Conservation (phyloP, 2,113 vertebrate genomes). For the Tetrax tetrax region DNA sequence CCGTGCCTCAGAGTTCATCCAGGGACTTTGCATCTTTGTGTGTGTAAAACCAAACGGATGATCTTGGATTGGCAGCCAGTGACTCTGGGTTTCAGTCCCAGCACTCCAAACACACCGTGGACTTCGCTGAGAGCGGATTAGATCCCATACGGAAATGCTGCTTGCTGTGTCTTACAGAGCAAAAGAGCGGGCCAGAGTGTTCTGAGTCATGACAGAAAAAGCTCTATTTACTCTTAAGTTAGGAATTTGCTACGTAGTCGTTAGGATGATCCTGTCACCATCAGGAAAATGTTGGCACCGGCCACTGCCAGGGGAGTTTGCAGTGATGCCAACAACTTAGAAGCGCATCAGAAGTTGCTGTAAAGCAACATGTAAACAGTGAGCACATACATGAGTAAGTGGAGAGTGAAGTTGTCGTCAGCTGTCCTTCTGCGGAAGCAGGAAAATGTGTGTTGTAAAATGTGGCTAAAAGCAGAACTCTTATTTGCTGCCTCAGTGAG, state of each 20-base stretch:
- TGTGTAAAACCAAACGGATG: background rate
- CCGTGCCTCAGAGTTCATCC: background rate
- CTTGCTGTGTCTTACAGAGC: background rate
- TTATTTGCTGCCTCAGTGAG: background rate
- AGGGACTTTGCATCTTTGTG: background rate
- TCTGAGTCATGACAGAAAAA: background rate
- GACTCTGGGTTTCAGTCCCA: background rate
- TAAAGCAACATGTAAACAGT: background rate
- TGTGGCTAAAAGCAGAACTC: background rate
- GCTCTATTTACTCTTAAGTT: background rate
- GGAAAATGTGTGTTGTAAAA: background rate
- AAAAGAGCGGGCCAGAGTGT: background rate
- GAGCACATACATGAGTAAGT: background rate
- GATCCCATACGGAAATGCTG: background rate
- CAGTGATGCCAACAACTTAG: background rate
- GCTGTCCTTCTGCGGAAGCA: background rate
- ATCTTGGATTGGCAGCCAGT: background rate
- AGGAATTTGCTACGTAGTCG: background rate
- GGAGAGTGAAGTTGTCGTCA: slow-evolving; percentile 23
- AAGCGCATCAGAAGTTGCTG: slow-evolving; percentile 13
- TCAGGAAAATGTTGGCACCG: background rate
- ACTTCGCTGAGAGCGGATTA: background rate
- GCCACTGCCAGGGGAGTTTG: background rate
- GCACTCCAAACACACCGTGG: background rate
- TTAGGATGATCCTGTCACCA: background rate